phyloP scores from a whole-genome alignment of 2,797 vertebrate genomes.

The Enteromius viviparus region DNA sequence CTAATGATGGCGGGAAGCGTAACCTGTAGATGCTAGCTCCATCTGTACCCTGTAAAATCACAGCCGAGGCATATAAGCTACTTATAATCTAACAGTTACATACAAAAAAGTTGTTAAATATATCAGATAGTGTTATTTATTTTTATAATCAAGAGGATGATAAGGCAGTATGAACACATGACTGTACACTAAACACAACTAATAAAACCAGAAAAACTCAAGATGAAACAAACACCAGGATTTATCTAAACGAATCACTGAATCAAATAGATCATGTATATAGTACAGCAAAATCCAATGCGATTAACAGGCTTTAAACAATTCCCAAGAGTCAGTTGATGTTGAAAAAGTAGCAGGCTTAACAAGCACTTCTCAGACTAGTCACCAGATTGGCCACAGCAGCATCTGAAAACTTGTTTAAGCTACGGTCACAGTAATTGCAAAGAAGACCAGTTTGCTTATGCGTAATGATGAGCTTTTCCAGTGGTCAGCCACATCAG shows the following conservation, averaged over 20 bases:
- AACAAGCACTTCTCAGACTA: not conserved
- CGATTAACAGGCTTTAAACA: not conserved
- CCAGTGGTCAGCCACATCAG: not conserved
- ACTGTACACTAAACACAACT: not conserved
- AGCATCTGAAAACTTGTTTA: not conserved
- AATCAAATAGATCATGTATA: not conserved
- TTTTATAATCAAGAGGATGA: not conserved
- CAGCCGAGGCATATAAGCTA: not conserved
- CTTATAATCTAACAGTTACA: not conserved
- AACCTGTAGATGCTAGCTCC: conserved; percentile 34
- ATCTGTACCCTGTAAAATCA: conserved; percentile 22
- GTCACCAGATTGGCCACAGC: no score
- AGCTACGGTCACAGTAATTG: not conserved
- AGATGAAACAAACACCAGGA: not conserved
- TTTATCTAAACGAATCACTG: not conserved
- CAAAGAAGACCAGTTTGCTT: not conserved
- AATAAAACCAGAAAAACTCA: not conserved
- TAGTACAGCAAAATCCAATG: not conserved
- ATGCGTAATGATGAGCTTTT: not conserved
- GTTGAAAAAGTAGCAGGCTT: not conserved
- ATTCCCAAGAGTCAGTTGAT: not conserved
- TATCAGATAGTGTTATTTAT: not conserved
- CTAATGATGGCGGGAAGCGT: conserved; percentile 45
- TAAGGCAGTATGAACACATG: not conserved
- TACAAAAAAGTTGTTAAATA: not conserved